Base-by-base conservation (phyloP, 2,888 invertebrate genomes). In the Drosophila quasianomalipes region DNA sequence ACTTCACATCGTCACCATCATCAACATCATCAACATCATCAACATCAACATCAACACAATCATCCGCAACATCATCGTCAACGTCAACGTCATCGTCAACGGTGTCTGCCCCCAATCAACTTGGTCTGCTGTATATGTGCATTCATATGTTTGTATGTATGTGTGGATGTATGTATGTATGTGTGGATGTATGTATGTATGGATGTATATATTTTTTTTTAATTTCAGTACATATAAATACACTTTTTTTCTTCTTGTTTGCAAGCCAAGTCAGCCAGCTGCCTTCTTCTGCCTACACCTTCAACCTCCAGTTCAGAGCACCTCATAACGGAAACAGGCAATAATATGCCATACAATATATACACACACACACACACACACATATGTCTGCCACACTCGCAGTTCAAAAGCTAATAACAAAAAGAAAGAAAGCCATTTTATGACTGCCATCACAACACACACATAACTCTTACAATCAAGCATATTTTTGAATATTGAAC, bases 241-340 rank as follows among this genome's bases (percentile, higher is more conserved):
- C 28, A 28, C 28, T 28, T 14, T 14, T 63, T 37, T 52, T 64
- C 60, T 52, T 41, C 64, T 59, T 41, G 14, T 28, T 64, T 41
- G 22, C 65, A 49, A 22, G 39, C 57, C 10, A 33, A 22, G 30
- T 28, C 47, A 47, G 66, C n/a, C 51, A 37, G 28, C 67, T 54
- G 67, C 30, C 61, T 59, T 28, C 37, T 44, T 53, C 73, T 68
- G 74, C 74, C 63, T 61, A 78, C 76, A 77, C 74, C 59, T 65
- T 65, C 64, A 67, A 72, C 79, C 79, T 60, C 22, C 63, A 74
- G 72, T 65, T 66, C 53, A 63, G 59, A 59, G 47, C 39, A 37
- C 49, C 58, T 70, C 81, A 76, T 80, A 79, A 80, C 79, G 79
- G 76, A 80, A 78, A 80, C 79, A 39, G 58, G 47, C 65, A 78